These are phyloP conservation scores for Beaufortia kweichowensis DNA, from an alignment of 2,113 vertebrate genomes.

Conservation along the genomic window DNA sequence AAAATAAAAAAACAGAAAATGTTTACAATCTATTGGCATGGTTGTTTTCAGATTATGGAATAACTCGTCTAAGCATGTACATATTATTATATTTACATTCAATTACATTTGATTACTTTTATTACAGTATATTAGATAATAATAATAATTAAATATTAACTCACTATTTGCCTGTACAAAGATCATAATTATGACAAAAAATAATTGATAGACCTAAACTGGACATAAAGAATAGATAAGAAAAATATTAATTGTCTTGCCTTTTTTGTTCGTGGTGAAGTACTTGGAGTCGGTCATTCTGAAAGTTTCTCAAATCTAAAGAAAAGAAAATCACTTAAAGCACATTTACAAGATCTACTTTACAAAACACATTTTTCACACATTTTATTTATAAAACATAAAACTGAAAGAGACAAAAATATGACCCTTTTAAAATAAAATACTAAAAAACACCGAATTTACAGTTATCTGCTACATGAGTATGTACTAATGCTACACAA, in stretches of 20 bases:
- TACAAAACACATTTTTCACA: not conserved
- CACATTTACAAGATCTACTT: not conserved
- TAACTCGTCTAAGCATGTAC: too few relatives aligned
- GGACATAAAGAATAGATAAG: not conserved
- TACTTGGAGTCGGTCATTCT: slow-evolving; percentile 99
- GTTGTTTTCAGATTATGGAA: too few relatives aligned
- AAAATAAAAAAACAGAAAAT: too few relatives aligned
- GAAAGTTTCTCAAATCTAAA: slow-evolving; percentile 69
- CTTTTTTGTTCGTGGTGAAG: slow-evolving; percentile 99
- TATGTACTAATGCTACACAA: not conserved
- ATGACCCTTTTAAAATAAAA: not conserved
- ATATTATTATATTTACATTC: too few relatives aligned
- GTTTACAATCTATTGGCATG: too few relatives aligned
- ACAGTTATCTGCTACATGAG: slow-evolving; percentile 1
- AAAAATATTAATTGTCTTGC: slow-evolving; percentile 66
- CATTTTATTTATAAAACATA: too few relatives aligned
- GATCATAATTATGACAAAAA: not conserved
- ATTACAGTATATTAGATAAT: too few relatives aligned
- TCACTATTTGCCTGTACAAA: too few relatives aligned
- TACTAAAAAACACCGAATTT: not conserved
- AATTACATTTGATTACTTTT: too few relatives aligned
- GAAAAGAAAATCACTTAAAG: not conserved
- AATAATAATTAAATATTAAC: too few relatives aligned
- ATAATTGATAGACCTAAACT: too few relatives aligned
- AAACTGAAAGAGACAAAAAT: not conserved